Evolutionary conservation across 2,797 vertebrate genomes (phyloP).

Genomic region (Numenius phaeopus): DNA sequence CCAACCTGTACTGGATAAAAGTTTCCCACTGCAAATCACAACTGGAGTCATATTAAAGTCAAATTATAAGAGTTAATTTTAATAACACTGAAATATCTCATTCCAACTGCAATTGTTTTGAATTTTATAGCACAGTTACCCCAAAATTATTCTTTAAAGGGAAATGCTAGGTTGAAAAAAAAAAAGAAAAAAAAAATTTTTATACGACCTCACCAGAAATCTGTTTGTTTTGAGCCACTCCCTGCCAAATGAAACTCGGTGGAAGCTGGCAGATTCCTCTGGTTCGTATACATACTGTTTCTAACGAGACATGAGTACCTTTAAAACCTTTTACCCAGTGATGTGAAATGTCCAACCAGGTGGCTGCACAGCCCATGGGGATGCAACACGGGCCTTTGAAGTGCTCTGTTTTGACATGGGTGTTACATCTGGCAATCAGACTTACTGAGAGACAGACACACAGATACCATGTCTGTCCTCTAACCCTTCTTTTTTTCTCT

Average conservation of each 20-base stretch:
- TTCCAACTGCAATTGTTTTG: not conserved
- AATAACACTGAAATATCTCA: not conserved
- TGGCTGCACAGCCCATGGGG: rapidly evolving
- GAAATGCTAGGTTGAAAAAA: not conserved
- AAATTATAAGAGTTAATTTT: not conserved
- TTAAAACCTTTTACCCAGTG: not conserved
- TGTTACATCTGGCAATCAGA: not conserved
- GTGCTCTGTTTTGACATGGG: not conserved
- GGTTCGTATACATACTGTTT: not conserved
- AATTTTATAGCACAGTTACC: not conserved
- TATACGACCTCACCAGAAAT: not conserved
- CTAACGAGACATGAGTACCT: not conserved
- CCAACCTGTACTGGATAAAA: not conserved
- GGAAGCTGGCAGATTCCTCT: not conserved
- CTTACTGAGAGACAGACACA: not conserved
- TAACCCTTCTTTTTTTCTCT: not conserved
- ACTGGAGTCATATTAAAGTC: not conserved
- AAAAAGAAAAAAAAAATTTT: not conserved
- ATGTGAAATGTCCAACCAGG: not conserved
- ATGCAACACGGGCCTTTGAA: not conserved
- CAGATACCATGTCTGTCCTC: not conserved
- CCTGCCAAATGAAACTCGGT: not conserved
- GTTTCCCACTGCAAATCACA: not conserved
- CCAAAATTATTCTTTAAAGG: not conserved
- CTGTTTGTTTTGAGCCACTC: not conserved